phyloP scores from a whole-genome alignment of 2,113 vertebrate species.

The Platycercus adscitus region DNA sequence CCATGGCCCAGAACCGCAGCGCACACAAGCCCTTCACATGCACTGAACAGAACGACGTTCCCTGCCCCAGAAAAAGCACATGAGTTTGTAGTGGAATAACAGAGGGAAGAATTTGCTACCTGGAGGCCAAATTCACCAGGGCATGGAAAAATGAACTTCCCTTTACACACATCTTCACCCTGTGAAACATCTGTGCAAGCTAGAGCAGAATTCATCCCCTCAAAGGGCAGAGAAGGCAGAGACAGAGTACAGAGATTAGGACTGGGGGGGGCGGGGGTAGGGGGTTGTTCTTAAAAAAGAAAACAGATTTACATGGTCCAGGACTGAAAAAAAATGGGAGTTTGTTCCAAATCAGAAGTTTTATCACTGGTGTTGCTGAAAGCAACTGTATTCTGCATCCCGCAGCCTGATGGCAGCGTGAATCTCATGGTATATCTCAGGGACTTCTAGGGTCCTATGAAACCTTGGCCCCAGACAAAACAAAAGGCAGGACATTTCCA shows the following conservation, averaged over 20 bases:
- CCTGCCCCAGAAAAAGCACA: neutral
- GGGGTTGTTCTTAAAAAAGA: neutral
- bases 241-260: neutral
- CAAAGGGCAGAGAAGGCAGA: neutral
- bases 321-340: neutral
- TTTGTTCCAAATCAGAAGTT: neutral
- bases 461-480: neutral
- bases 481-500: neutral
- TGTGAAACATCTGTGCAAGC: neutral
- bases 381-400: neutral
- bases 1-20: neutral
- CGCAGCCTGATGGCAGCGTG: neutral
- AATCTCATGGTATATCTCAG: neutral
- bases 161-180: neutral
- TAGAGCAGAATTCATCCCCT: neutral
- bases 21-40: neutral
- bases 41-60: neutral
- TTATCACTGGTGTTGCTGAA: neutral
- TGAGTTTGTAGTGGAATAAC: neutral
- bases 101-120: conserved; percentile 18
- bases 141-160: neutral
- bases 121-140: neutral
- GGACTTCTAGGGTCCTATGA: neutral
- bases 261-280: too few relatives aligned
- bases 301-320: neutral